phyloP scores from a whole-genome alignment of 2,888 invertebrate species.

The Spisula solida region DNA sequence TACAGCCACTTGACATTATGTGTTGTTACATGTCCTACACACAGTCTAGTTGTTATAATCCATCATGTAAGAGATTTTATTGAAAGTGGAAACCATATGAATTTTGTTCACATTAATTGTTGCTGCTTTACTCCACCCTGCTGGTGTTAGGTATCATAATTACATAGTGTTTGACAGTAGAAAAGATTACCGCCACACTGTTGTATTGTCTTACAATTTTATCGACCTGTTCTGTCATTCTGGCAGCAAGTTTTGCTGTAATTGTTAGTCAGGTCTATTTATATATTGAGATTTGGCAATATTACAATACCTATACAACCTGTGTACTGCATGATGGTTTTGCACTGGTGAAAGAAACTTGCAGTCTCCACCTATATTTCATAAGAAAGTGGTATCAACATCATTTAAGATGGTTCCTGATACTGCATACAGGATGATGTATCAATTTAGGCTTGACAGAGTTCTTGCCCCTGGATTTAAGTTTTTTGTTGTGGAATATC shows the following conservation, averaged over 20 bases:
- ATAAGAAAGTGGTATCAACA: no score
- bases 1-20: no score
- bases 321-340: not conserved
- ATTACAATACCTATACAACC: not conserved
- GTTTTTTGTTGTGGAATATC: no score
- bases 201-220: not conserved
- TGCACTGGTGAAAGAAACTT: not conserved
- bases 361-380: no score
- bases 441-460: not conserved
- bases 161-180: not conserved
- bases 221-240: not conserved
- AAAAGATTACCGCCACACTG: not conserved
- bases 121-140: not conserved
- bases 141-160: not conserved
- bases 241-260: not conserved
- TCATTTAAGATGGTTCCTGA: not conserved
- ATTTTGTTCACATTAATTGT: not conserved
- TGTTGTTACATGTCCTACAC: no score
- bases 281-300: not conserved
- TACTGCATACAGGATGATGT: not conserved
- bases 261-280: constrained; percentile 18
- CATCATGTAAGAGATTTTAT: not conserved
- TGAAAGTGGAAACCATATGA: constrained; percentile 1
- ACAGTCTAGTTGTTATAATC: no score
- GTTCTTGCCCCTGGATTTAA: not conserved